These are phyloP conservation scores for Meloidogyne hapla DNA, from an alignment of 1,140 invertebrate genomes.

Conservation along the genomic window DNA sequence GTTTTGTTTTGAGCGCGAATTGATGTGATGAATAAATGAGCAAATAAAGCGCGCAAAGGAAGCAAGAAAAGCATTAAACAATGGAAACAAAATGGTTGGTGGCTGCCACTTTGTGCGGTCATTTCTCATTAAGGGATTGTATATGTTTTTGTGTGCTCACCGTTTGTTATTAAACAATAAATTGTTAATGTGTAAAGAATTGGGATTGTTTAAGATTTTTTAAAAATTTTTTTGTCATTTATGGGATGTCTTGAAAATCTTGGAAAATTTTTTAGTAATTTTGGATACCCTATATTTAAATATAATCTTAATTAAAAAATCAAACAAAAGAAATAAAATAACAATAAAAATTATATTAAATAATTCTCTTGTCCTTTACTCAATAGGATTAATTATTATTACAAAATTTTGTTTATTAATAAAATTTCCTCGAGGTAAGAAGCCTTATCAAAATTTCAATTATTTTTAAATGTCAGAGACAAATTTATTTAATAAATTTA, in stretches of 20 bases:
- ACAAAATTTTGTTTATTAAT: background rate
- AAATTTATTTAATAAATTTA: background rate
- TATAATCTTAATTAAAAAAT: too few relatives aligned
- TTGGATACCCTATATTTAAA: too few relatives aligned
- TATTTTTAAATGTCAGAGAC: background rate
- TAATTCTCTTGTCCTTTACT: too few relatives aligned
- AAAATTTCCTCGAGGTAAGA: background rate
- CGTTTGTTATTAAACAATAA: constrained; percentile 6
- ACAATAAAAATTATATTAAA: too few relatives aligned
- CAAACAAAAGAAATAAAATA: background rate
- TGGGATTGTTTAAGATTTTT: background rate
- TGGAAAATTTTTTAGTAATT: too few relatives aligned
- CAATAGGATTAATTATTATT: background rate
- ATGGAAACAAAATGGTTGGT: background rate
- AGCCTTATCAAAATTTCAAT: background rate
- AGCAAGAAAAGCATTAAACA: constrained; percentile 3
- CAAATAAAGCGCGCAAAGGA: constrained; percentile 1
- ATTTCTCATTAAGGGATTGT: constrained; percentile 3
- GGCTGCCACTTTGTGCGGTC: background rate
- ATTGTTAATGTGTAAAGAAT: background rate
- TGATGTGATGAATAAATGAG: background rate
- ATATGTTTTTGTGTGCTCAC: background rate
- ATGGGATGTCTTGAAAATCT: too few relatives aligned
- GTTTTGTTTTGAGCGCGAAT: background rate
- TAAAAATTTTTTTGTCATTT: too few relatives aligned